These are phyloP conservation scores for Perognathus longimembris DNA, from an alignment of 2,113 vertebrate species.

Conservation along the genomic window DNA sequence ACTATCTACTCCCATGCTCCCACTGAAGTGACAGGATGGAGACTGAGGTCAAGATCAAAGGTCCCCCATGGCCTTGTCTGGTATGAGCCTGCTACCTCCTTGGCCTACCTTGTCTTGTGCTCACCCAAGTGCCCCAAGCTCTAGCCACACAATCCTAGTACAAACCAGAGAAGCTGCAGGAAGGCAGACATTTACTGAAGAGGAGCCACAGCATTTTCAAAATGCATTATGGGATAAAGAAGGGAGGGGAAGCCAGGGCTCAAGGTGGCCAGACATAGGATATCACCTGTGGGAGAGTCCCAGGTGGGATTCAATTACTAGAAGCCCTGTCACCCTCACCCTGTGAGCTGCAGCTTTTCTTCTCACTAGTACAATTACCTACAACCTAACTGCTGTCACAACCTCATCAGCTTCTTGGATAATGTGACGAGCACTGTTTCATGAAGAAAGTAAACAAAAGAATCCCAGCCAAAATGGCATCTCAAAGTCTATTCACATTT, in stretches of 20 bases:
- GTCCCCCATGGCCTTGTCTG: fast-evolving
- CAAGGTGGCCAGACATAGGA: not conserved
- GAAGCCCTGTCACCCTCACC: not conserved
- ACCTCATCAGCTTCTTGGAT: constrained; percentile 43
- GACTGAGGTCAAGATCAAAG: not conserved
- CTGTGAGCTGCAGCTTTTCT: not conserved
- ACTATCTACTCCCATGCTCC: too few relatives aligned
- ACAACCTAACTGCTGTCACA: constrained; percentile 43
- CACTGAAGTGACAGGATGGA: not conserved
- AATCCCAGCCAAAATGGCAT: constrained; percentile 59
- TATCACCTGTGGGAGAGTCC: not conserved
- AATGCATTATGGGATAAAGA: not conserved
- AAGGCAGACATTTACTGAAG: not conserved
- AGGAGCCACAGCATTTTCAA: not conserved
- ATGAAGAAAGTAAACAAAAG: constrained; percentile 53
- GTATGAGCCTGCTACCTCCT: not conserved
- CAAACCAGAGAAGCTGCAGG: not conserved
- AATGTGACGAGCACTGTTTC: constrained; percentile 61
- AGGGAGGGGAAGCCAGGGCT: not conserved
- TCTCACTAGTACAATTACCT: not conserved
- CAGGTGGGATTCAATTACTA: not conserved
- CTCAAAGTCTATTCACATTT: constrained; percentile 66
- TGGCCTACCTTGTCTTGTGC: not conserved
- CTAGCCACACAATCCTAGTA: not conserved
- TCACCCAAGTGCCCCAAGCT: not conserved